These are phyloP conservation scores for Pipistrellus kuhlii DNA, from an alignment of 2,797 vertebrate species.

Conservation along the genomic window DNA sequence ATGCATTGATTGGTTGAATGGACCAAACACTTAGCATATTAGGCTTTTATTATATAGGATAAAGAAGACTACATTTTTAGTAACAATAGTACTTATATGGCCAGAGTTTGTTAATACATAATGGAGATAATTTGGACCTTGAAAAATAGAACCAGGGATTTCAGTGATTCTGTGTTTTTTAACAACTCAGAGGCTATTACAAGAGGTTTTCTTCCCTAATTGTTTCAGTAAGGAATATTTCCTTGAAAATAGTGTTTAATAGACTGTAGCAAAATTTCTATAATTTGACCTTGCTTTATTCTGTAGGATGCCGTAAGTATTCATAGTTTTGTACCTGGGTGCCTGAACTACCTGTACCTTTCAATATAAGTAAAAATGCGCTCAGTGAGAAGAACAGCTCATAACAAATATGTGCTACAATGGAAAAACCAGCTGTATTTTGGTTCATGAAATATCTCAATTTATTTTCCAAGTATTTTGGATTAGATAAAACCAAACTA, in stretches of 20 bases:
- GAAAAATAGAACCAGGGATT: not conserved
- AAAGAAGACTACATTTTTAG: not conserved
- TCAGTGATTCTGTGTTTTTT: conserved; percentile 32
- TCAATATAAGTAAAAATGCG: conserved; percentile 29
- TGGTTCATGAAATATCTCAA: conserved; percentile 81
- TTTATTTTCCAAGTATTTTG: conserved; percentile 82
- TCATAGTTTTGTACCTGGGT: conserved; percentile 40
- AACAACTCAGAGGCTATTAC: not conserved
- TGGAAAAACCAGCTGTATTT: conserved; percentile 79
- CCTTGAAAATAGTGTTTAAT: conserved; percentile 51
- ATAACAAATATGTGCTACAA: conserved; percentile 56
- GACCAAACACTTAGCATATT: no score
- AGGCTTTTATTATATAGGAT: not conserved
- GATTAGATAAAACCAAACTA: conserved; percentile 77
- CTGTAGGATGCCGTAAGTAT: not conserved
- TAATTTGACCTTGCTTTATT: conserved; percentile 38
- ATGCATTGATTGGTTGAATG: no score
- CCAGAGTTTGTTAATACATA: not conserved
- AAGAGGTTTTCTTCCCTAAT: conserved; percentile 10
- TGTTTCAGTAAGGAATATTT: conserved; percentile 52
- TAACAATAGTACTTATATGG: not conserved
- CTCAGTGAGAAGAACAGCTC: conserved; percentile 3
- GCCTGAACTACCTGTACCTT: conserved; percentile 47
- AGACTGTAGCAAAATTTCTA: not conserved
- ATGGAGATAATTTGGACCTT: not conserved